Conservation (phyloP, 2,797 vertebrate genomes). For the Netta rufina region DNA sequence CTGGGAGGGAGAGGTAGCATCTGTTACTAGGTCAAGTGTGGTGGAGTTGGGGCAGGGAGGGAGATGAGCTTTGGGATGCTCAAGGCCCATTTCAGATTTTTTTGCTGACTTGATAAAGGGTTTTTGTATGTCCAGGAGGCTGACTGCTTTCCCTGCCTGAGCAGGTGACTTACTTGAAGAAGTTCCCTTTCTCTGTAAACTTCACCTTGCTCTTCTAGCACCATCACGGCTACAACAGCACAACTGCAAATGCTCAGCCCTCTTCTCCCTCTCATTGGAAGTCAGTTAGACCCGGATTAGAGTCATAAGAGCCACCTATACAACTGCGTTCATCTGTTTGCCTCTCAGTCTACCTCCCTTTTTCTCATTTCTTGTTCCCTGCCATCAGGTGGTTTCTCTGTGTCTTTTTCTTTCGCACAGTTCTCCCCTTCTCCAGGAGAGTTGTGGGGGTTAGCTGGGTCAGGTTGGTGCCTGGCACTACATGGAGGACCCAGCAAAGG, state of each 20-base stretch:
- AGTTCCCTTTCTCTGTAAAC: neutral
- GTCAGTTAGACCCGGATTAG: neutral
- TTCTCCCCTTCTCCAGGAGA: neutral
- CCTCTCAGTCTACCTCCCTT: neutral
- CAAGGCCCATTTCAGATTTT: neutral
- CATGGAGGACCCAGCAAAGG: neutral
- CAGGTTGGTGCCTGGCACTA: neutral
- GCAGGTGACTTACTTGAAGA: neutral
- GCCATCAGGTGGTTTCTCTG: neutral
- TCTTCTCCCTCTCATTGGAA: neutral
- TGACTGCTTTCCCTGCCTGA: neutral
- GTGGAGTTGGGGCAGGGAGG: neutral
- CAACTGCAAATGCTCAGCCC: neutral
- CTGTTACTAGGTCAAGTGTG: neutral
- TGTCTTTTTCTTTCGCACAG: neutral
- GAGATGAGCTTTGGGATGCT: neutral
- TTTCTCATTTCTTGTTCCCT: neutral
- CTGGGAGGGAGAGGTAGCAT: neutral
- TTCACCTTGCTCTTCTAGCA: neutral
- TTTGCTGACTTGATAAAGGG: neutral
- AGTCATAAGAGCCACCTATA: neutral
- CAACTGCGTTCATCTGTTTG: fast-evolving
- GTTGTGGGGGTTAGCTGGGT: fast-evolving
- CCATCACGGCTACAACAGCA: neutral
- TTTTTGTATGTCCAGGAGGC: neutral